Percentiles rank a stretch among this genome's conserved stretches.
These are phyloP conservation scores for human DNA, from an alignment of 2,113 vertebrate species.

Conservation along the genomic window GRCh38 chr15:40137001-40137500, in stretches of 20 bases:
- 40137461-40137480: background rate
- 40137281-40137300: background rate
- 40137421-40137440: background rate
- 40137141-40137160: constrained; percentile 78
- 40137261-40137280: constrained; percentile 1
- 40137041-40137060: constrained; percentile 83
- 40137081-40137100: constrained; percentile 62
- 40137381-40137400: background rate
- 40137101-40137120: constrained; percentile 76
- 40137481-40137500: background rate
- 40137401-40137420: background rate
- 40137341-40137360: background rate
- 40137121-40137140: constrained; percentile 79
- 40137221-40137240: background rate
- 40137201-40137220: background rate
- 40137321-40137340: background rate
- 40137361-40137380: background rate
- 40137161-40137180: constrained; percentile 73
- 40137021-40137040: constrained; percentile 75
- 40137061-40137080: constrained; percentile 80
- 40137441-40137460: background rate
- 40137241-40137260: background rate
- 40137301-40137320: background rate
- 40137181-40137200: constrained; percentile 67
- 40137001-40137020: constrained; percentile 84